Base-by-base conservation (phyloP, 2,797 vertebrate genomes). In the Cyprinodon diabolis region DNA sequence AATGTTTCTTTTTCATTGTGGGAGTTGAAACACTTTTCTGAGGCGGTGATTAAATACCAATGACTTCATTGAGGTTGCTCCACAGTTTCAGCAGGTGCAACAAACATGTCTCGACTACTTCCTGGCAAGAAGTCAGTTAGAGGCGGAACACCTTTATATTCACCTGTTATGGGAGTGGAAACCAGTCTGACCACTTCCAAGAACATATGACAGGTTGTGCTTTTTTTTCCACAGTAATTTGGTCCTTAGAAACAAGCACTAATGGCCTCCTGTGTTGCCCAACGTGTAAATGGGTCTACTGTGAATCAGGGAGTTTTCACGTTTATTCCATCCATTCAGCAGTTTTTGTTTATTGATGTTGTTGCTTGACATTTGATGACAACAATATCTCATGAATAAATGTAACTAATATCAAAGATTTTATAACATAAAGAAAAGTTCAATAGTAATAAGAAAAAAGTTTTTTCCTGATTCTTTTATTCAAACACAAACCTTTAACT, bases 111-210 rank as follows among this genome's bases (percentile, higher is more conserved):
- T 0, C 19, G 9, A 23, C 13, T 1, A 4, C 56, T 58, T n/a
- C 56, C 48, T 72, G 0, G 13, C 69, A 58, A 47, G 23, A 1
- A 8, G 25, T 90, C 68, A 12, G 77, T 40, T 1, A 81, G 89
- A 74, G 71, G 88, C 60, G 72, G 47, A 68, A 66, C 68, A 67
- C 35, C 51, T 74, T 67, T 54, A 37, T 15, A 68, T 79, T 56
- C 66, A 78, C 77, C 8, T 84, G 78, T 58, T 4, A 0, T 90
- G 87, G 87, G 89, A 90, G 74, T n/a, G 10, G 57, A 49, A 92
- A 72, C 91, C 1, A 56, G 94, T 87, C 84, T 0, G 52, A 84
- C 92, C 23, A 17, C 85, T 92, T 89, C 73, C 11, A 1, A n/a
- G 1, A 23, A 35, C 9, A 10, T 0, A 1, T 23, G 11, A 30